A percentile compares a stretch with the other conserved stretches of the same genome.
These are phyloP conservation scores for Prunella himalayana DNA, from an alignment of 2,113 vertebrate genomes.

Conservation along the genomic window DNA sequence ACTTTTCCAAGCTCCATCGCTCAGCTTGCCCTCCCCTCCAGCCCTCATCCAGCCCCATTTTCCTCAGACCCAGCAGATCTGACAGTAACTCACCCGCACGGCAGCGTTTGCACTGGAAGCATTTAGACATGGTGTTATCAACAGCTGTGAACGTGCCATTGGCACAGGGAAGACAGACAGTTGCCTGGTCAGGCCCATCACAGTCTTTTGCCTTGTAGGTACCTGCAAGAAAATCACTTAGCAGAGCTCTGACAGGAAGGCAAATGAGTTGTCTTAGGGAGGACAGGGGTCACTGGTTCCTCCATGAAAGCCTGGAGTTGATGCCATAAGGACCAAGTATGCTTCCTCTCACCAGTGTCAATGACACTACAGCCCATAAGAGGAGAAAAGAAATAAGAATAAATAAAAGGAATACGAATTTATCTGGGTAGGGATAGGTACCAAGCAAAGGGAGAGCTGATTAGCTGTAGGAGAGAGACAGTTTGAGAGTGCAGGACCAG, in stretches of 20 bases:
- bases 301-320: background rate
- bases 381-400: background rate
- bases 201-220: slow-evolving; percentile 60
- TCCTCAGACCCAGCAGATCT: background rate
- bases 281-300: background rate
- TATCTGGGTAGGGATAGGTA: background rate
- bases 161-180: background rate
- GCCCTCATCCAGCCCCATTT: background rate
- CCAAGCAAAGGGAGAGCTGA: background rate
- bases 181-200: background rate
- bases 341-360: background rate
- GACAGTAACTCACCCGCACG: background rate
- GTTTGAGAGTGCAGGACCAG: background rate
- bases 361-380: background rate
- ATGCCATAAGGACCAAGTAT: background rate
- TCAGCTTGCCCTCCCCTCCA: background rate
- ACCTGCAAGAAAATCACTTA: slow-evolving; percentile 28
- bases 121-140: slow-evolving; percentile 38
- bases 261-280: accelerated
- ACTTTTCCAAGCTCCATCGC: background rate
- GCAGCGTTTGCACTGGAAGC: slow-evolving; percentile 8
- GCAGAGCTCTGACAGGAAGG: background rate
- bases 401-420: background rate
- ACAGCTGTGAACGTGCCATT: slow-evolving; percentile 10
- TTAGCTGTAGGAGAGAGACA: background rate